These are phyloP conservation scores for Geopemphigus sp. DNA, from an alignment of 1,140 invertebrate species.

Conservation along the genomic window DNA sequence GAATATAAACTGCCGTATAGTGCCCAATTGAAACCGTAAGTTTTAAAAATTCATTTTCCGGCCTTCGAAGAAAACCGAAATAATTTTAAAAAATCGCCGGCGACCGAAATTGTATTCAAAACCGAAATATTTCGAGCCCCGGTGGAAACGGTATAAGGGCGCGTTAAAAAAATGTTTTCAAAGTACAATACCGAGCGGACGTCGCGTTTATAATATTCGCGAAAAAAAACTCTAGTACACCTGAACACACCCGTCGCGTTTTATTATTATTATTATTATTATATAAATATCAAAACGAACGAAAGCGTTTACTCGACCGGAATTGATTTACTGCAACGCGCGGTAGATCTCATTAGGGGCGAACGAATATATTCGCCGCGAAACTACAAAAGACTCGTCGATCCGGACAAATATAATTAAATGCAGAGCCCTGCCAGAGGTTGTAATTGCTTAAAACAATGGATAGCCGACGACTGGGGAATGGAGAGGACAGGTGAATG, in stretches of 20 bases:
- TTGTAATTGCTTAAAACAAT: slow-evolving; percentile 45
- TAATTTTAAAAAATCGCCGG: too few relatives aligned
- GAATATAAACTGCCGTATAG: too few relatives aligned
- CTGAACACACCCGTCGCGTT: slow-evolving; percentile 4
- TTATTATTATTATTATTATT: slow-evolving; percentile 14
- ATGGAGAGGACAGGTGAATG: slow-evolving; percentile 19
- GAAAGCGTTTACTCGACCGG: slow-evolving; percentile 18
- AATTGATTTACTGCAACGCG: slow-evolving; percentile 21
- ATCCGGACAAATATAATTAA: slow-evolving; percentile 45
- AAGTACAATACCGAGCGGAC: too few relatives aligned
- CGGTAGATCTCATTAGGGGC: slow-evolving; percentile 28
- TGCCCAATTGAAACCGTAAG: too few relatives aligned
- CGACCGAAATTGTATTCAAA: too few relatives aligned
- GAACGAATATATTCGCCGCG: not conserved
- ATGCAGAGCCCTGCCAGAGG: slow-evolving; percentile 3
- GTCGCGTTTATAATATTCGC: slow-evolving; percentile 5
- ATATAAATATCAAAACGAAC: slow-evolving; percentile 22
- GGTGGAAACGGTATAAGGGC: too few relatives aligned
- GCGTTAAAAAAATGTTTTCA: too few relatives aligned
- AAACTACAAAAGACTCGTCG: slow-evolving; percentile 32
- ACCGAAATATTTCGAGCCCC: too few relatives aligned
- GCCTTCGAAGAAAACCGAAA: too few relatives aligned
- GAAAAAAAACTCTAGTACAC: not conserved
- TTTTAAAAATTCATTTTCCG: too few relatives aligned
- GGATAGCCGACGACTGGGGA: too few relatives aligned